Evolutionary conservation across 2,888 invertebrate species (phyloP).

Genomic region (Caenorhabditis sp.): DNA sequence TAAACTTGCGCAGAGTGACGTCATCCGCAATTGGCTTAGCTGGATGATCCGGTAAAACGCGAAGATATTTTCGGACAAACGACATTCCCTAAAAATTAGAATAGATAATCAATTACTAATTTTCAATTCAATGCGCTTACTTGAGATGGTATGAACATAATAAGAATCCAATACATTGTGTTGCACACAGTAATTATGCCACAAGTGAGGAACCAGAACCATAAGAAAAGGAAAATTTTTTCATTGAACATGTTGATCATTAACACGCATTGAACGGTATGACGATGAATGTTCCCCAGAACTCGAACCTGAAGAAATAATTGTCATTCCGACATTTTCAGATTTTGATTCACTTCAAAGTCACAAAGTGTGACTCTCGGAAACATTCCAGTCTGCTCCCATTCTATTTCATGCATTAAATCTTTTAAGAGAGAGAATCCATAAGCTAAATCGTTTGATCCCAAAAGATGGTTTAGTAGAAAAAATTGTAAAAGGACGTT

Average conservation of each 20-base stretch:
- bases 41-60: constrained; percentile 83
- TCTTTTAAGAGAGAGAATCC: constrained; percentile 83
- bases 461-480: constrained; percentile 81
- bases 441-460: constrained; percentile 81
- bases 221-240: constrained; percentile 78
- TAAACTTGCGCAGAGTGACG: constrained; percentile 82
- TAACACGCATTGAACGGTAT: constrained; percentile 83
- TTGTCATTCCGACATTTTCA: not conserved
- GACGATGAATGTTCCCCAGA: constrained; percentile 82
- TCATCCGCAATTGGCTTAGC: constrained; percentile 82
- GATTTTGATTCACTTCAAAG: constrained; percentile 78
- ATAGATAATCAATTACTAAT: too few species aligned
- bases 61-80: constrained; percentile 83
- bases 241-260: constrained; percentile 84
- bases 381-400: constrained; percentile 83
- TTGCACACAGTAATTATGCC: constrained; percentile 82
- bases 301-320: constrained; percentile 79
- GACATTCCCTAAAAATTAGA: constrained; percentile 79
- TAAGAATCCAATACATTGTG: constrained; percentile 82
- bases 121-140: too few species aligned
- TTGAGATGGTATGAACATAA: constrained; percentile 83
- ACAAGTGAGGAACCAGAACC: constrained; percentile 83
- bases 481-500: constrained; percentile 83
- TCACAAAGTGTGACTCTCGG: constrained; percentile 83
- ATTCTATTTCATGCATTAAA: constrained; percentile 82